Percentiles rank a stretch among this genome's conserved stretches.
phyloP scores from a whole-genome alignment of 2,888 invertebrate species.

The Celastrina argiolus region DNA sequence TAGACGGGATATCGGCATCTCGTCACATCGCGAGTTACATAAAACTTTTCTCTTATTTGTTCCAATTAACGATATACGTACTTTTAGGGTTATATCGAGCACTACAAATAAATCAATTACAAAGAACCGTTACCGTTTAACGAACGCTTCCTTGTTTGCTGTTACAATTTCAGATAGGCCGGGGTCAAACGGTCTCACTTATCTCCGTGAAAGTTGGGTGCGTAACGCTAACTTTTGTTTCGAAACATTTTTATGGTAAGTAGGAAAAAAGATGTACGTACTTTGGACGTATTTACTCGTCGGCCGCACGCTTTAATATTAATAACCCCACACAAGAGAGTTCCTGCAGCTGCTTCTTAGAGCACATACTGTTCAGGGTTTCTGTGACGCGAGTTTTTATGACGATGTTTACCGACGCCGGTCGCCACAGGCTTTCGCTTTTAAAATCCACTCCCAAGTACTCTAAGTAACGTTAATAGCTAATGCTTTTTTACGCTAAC shows the following conservation, averaged over 20 bases:
- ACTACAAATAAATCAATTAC: constrained; percentile 10
- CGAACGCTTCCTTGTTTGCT: constrained; percentile 19
- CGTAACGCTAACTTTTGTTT: constrained; percentile 20
- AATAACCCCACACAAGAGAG: constrained; percentile 63
- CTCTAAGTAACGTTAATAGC: constrained; percentile 20
- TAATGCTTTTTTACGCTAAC: neutral
- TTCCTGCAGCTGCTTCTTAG: constrained; percentile 49
- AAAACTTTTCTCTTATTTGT: no score
- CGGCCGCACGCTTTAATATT: constrained; percentile 64
- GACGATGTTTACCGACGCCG: constrained; percentile 63
- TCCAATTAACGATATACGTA: neutral
- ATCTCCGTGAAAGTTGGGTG: constrained; percentile 8
- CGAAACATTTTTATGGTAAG: constrained; percentile 23
- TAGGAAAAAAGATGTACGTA: constrained; percentile 19
- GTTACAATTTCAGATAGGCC: constrained; percentile 11
- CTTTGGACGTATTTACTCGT: constrained; percentile 56
- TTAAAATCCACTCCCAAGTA: constrained; percentile 48
- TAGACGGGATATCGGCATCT: no score
- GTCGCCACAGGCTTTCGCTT: constrained; percentile 42
- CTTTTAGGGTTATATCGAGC: neutral
- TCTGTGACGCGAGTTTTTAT: constrained; percentile 58
- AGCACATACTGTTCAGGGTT: constrained; percentile 37
- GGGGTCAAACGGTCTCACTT: constrained; percentile 7
- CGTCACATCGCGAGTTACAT: no score
- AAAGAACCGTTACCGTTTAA: constrained; percentile 3